Evolutionary conservation across 2,797 vertebrate species (phyloP).

Genomic region (Arrhamphus sclerolepis): DNA sequence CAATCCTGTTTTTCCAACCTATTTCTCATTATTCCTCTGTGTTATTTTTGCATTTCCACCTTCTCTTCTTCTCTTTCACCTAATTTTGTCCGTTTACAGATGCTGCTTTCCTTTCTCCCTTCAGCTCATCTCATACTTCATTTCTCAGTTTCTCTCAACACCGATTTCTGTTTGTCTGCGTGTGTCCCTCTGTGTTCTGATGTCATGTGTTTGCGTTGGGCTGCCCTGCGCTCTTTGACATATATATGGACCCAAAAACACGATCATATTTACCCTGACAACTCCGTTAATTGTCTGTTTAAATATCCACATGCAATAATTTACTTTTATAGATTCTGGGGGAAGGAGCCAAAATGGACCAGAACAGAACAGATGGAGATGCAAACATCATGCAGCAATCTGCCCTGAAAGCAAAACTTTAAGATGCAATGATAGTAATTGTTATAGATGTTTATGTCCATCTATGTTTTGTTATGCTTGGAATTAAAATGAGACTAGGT

Average conservation of each 20-base stretch:
- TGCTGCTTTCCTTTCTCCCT: slow-evolving; percentile 21
- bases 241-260: slow-evolving; percentile 60
- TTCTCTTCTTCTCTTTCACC: slow-evolving; percentile 29
- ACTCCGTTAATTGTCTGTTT: slow-evolving; percentile 66
- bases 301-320: slow-evolving; percentile 59
- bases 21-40: slow-evolving; percentile 9
- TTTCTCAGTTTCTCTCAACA: slow-evolving; percentile 52
- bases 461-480: background rate
- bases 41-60: slow-evolving; percentile 3
- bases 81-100: slow-evolving; percentile 42
- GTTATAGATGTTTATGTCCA: background rate
- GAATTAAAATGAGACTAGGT: background rate
- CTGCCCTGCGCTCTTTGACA: slow-evolving; percentile 52
- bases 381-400: background rate
- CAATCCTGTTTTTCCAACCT: background rate
- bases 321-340: slow-evolving; percentile 47
- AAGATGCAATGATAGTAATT: background rate
- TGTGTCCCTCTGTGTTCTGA: slow-evolving; percentile 41
- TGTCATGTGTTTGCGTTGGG: slow-evolving; percentile 74
- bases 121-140: slow-evolving; percentile 41
- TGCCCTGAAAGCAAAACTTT: slow-evolving; percentile 1
- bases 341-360: slow-evolving; percentile 18
- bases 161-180: slow-evolving; percentile 17
- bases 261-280: slow-evolving; percentile 69
- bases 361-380: slow-evolving; percentile 6